phyloP scores from a whole-genome alignment of 2,797 vertebrate genomes.

The Phylloscopus collybita region DNA sequence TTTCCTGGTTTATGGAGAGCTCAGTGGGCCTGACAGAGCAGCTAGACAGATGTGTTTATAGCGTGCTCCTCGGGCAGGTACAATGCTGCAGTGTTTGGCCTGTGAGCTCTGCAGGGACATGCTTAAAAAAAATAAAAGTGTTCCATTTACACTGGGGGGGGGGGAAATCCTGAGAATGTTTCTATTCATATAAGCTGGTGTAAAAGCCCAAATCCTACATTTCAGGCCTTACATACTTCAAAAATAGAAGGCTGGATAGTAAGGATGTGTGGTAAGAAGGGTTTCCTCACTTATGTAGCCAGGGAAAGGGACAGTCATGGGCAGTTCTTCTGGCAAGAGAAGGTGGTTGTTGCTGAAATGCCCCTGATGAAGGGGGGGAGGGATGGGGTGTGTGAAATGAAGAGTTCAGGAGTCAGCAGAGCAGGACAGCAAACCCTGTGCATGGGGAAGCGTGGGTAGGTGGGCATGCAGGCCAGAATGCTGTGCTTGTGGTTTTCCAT shows the following conservation, averaged over 20 bases:
- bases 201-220: conserved; percentile 45
- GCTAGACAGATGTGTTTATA: conserved; percentile 65
- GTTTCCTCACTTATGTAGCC: neutral
- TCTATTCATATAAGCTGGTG: conserved; percentile 65
- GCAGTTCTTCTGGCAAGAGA: neutral
- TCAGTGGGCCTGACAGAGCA: conserved; percentile 52
- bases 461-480: neutral
- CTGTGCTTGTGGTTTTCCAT: neutral
- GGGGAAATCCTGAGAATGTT: conserved; percentile 59
- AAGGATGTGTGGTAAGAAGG: neutral
- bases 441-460: fast-evolving
- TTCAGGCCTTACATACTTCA: conserved; percentile 18
- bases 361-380: fast-evolving
- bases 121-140: conserved; percentile 47
- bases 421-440: neutral
- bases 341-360: neutral
- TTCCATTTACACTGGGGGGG: conserved; percentile 60
- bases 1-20: conserved; percentile 58
- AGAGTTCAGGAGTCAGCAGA: neutral
- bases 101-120: conserved; percentile 6
- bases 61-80: neutral
- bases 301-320: neutral
- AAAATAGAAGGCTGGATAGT: conserved; percentile 17
- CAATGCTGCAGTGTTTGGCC: conserved; percentile 68
- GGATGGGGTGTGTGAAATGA: neutral